Evolutionary conservation across 2,113 vertebrate genomes (phyloP).

Genomic region (Vidua macroura): DNA sequence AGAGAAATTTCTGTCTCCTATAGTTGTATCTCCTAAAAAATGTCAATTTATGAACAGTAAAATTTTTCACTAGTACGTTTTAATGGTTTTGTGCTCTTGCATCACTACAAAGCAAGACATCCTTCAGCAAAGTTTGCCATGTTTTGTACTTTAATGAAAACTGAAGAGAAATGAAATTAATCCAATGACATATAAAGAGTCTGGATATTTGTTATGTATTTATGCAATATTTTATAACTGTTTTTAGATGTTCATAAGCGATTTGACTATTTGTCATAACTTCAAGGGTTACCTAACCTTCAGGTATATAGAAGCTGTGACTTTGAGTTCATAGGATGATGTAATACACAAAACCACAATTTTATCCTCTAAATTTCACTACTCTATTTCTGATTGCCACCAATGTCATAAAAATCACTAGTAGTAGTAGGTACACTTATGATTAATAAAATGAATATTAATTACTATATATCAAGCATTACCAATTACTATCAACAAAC

Average conservation of each 20-base stretch:
- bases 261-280: background rate
- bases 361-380: background rate
- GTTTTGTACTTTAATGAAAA: background rate
- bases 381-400: background rate
- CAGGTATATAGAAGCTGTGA: fast-evolving
- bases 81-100: background rate
- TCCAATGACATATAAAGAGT: background rate
- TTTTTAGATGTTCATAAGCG: background rate
- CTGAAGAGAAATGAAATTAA: background rate
- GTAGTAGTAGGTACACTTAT: background rate
- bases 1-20: background rate
- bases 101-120: background rate
- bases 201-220: background rate
- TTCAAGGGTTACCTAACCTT: background rate
- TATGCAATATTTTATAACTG: background rate
- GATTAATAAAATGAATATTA: background rate
- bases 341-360: background rate
- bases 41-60: background rate
- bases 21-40: background rate
- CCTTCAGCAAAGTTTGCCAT: background rate
- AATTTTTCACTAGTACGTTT: background rate
- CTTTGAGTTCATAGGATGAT: fast-evolving
- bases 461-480: background rate
- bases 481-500: background rate
- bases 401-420: background rate